Conservation (phyloP, 1,140 invertebrate genomes). For the Proctacanthus coquilletti region DNA sequence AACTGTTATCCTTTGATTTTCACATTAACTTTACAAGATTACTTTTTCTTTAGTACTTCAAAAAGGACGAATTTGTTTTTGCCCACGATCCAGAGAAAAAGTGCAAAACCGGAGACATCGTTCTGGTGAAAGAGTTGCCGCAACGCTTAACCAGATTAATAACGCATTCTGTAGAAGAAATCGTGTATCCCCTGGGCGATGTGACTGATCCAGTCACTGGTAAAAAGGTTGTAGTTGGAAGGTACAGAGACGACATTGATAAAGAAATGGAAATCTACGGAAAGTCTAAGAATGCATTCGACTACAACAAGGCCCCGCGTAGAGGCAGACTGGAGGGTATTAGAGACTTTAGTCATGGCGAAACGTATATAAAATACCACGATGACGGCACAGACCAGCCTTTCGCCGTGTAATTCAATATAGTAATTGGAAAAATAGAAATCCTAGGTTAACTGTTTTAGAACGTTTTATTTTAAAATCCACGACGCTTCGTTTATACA, state of each 20-base stretch:
- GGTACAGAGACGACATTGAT: slow-evolving; percentile 61
- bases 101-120: slow-evolving; percentile 68
- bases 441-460: too few relatives aligned
- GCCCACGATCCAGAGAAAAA: slow-evolving; percentile 59
- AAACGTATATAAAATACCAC: slow-evolving; percentile 58
- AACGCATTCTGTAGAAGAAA: slow-evolving; percentile 59
- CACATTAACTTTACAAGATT: slow-evolving; percentile 14
- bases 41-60: slow-evolving; percentile 53
- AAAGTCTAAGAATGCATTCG: slow-evolving; percentile 45
- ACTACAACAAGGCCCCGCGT: slow-evolving; percentile 58
- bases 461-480: too few relatives aligned
- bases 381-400: slow-evolving; percentile 54
- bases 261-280: slow-evolving; percentile 52
- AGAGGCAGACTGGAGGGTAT: slow-evolving; percentile 66
- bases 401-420: slow-evolving; percentile 43
- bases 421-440: too few relatives aligned
- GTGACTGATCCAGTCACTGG: slow-evolving; percentile 67
- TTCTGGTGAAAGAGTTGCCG: slow-evolving; percentile 56
- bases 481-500: too few relatives aligned
- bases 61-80: slow-evolving; percentile 49
- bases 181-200: slow-evolving; percentile 68
- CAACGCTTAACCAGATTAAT: slow-evolving; percentile 57
- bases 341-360: slow-evolving; percentile 62
- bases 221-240: slow-evolving; percentile 52
- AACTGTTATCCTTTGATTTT: slow-evolving; percentile 9